phyloP scores from a whole-genome alignment of 92 coral and sea anemone species.

The Hydrozoanthus gracilis region DNA sequence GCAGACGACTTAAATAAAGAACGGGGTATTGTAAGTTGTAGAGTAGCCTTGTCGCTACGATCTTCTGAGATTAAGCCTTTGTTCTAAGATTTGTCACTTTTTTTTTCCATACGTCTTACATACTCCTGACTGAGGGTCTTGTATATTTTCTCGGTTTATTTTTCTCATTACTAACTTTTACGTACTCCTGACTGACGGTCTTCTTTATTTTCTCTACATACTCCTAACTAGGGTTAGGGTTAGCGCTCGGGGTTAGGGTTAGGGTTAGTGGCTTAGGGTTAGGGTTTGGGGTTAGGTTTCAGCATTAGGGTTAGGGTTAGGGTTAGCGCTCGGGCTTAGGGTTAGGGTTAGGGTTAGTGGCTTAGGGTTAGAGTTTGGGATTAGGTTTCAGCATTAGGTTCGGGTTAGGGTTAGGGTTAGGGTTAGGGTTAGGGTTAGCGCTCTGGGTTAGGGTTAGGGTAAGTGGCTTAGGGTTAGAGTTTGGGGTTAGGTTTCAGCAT shows the following conservation, averaged over 20 bases:
- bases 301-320: neutral
- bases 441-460: too few species aligned
- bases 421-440: neutral
- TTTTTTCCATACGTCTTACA: neutral
- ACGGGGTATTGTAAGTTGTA: too few species aligned
- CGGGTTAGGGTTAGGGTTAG: constrained; percentile 7
- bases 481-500: constrained; percentile 1
- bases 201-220: too few species aligned
- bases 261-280: too few species aligned
- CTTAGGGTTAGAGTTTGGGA: constrained; percentile 2
- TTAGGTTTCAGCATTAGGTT: neutral
- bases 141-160: neutral
- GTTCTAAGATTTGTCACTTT: too few species aligned
- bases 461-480: too few species aligned
- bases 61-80: too few species aligned
- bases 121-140: neutral
- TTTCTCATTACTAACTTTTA: too few species aligned
- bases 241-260: too few species aligned
- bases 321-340: neutral
- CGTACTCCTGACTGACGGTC: neutral
- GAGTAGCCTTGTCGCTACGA: too few species aligned
- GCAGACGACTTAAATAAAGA: too few species aligned
- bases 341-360: neutral
- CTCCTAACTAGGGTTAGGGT: constrained; percentile 9
- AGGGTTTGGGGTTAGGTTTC: neutral